Percentiles rank a stretch among this genome's conserved stretches.
phyloP scores from a whole-genome alignment of 2,113 vertebrate genomes.

The Arizona elegans region DNA sequence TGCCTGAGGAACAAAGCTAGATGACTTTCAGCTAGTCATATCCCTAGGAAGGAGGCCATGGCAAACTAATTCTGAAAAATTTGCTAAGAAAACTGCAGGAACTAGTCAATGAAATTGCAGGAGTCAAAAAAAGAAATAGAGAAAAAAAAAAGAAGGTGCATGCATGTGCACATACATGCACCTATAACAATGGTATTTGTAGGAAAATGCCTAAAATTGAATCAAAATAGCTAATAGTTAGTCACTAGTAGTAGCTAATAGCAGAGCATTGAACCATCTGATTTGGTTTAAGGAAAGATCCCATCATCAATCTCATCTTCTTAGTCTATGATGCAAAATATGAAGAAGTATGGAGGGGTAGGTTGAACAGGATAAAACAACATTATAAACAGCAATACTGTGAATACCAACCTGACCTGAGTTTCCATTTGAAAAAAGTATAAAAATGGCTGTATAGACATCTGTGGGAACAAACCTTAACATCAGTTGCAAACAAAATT shows the following conservation, averaged over 20 bases:
- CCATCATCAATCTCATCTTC: neutral
- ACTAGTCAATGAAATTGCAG: neutral
- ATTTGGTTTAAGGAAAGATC: neutral
- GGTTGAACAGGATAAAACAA: neutral
- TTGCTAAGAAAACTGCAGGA: neutral
- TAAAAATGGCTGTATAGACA: neutral
- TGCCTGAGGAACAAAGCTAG: neutral
- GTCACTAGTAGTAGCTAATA: neutral
- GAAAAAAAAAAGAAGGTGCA: too few species aligned
- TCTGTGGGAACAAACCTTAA: neutral
- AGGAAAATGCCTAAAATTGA: neutral
- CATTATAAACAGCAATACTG: neutral
- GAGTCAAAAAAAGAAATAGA: too few species aligned
- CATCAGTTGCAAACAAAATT: neutral
- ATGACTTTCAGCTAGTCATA: neutral
- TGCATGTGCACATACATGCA: too few species aligned
- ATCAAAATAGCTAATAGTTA: neutral
- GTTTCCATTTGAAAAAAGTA: neutral
- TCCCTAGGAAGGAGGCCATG: neutral
- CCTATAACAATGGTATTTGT: too few species aligned
- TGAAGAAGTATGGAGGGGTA: neutral
- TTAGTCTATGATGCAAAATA: neutral
- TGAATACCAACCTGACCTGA: neutral
- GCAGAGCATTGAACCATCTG: neutral
- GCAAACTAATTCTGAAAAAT: neutral